Percentiles rank a stretch among this genome's conserved stretches.
These are phyloP conservation scores for Amphipyra tragopoginis DNA, from an alignment of 2,888 invertebrate species.

Conservation along the genomic window DNA sequence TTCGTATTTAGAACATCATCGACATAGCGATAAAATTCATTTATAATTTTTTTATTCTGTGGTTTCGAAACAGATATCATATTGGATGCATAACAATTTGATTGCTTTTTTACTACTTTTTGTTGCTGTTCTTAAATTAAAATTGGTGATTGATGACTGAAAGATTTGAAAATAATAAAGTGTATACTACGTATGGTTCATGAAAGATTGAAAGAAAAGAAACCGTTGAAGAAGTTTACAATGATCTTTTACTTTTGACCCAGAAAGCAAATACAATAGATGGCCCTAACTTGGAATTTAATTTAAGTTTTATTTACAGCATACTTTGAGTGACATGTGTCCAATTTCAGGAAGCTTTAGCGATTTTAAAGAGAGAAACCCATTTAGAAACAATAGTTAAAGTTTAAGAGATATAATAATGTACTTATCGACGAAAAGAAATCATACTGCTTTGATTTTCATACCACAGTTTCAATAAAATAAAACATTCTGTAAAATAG, in stretches of 20 bases:
- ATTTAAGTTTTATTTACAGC: background rate
- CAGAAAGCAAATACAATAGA: background rate
- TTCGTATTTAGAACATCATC: conserved; percentile 16
- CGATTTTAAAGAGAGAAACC: too few relatives aligned
- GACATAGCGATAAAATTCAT: conserved; percentile 20
- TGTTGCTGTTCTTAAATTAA: background rate
- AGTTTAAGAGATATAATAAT: too few relatives aligned
- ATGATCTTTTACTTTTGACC: background rate
- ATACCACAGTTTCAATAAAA: background rate
- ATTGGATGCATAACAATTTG: background rate
- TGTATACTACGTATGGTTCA: conserved; percentile 39
- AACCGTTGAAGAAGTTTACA: background rate
- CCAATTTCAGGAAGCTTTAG: background rate
- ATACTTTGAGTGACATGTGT: background rate
- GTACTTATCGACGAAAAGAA: too few relatives aligned
- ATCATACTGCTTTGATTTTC: background rate
- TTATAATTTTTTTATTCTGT: conserved; percentile 7
- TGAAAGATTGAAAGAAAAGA: conserved; percentile 28
- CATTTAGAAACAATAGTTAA: too few relatives aligned
- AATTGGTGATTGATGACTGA: conserved; percentile 26
- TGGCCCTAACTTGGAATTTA: background rate
- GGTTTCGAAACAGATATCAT: conserved; percentile 16
- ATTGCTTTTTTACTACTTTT: background rate
- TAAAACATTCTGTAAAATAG: background rate
- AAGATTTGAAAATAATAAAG: conserved; percentile 34